Evolutionary conservation across 2,113 vertebrate genomes (phyloP), one percentile per base, ranked within the genome.

Genomic region (Leptobrachium ailaonicum): DNA sequence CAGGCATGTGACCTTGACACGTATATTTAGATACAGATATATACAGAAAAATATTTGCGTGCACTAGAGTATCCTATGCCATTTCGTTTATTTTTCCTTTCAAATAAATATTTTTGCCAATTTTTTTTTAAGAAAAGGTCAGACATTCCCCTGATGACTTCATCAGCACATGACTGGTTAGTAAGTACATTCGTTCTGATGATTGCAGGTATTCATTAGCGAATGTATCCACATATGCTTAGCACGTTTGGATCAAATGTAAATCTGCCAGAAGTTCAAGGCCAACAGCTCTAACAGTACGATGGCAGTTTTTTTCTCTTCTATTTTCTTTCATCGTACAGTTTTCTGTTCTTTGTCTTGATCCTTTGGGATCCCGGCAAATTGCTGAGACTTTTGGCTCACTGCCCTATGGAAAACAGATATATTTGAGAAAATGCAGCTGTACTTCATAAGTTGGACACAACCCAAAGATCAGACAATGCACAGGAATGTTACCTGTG

Each of bases 351-450:
- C 70, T 73, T 58, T 76, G 8, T 42, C 0, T 42, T 41, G 60
- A 67, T 60, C 72, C 83, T 47, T 10, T 12, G 74, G 79, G 82
- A 72, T 44, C 41, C n/a, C 6, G 1, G 72, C 47, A 63, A 80
- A 70, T 50, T 72, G 53, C 60, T 66, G 80, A 80, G 58, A 66
- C 7, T 45, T 71, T 58, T n/a, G 10, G 20, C 71, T 50, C 13
- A 2, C 0, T 79, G 83, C 76, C 77, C 73, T 70, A 14, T 82
- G 82, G 82, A 79, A 64, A 76, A 82, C 77, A 44, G 82, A 75
- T 44, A 64, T 75, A 83, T 53, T 84, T 78, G 43, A 5, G 82
- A 85, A 63, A 85, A 82, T 80, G 84, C 79, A 68, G 79, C 83
- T 81, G 84, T 80, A 79, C 69, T 66, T 82, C 76, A 8, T 6